Percentiles rank a stretch among this genome's conserved stretches.
Conservation (phyloP, 2,888 invertebrate species). For the Heliconius erato region DNA sequence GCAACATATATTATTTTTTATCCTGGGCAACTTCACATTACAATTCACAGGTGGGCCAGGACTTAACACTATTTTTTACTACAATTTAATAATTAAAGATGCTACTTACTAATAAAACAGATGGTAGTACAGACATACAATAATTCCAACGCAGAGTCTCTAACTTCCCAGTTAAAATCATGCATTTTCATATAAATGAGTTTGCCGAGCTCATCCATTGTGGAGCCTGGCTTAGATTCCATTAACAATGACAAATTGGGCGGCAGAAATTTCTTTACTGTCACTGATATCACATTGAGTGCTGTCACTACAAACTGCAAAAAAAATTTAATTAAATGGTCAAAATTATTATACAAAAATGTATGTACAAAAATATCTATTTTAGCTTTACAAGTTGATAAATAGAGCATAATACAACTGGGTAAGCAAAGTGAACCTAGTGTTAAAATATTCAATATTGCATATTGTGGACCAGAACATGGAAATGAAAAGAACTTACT, state of each 20-base stretch:
- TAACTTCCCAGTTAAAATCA: slow-evolving; percentile 91
- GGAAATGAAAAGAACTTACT: background rate
- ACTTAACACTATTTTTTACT: too few relatives aligned
- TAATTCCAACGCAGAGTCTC: slow-evolving; percentile 91
- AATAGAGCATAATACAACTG: too few relatives aligned
- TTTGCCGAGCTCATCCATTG: slow-evolving; percentile 88
- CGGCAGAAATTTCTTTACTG: slow-evolving; percentile 91
- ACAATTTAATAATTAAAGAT: slow-evolving; percentile 17
- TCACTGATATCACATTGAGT: slow-evolving; percentile 88
- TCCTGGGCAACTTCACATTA: too few relatives aligned
- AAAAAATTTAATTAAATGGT: slow-evolving; percentile 9
- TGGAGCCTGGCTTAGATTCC: slow-evolving; percentile 87
- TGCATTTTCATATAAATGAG: slow-evolving; percentile 89
- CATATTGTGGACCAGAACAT: too few relatives aligned
- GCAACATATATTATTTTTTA: too few relatives aligned
- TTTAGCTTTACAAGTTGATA: too few relatives aligned
- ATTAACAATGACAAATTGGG: slow-evolving; percentile 91
- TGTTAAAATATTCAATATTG: too few relatives aligned
- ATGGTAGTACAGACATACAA: slow-evolving; percentile 89
- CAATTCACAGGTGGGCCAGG: too few relatives aligned
- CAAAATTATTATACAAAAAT: background rate
- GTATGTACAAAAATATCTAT: too few relatives aligned
- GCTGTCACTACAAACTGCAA: slow-evolving; percentile 89
- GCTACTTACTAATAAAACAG: slow-evolving; percentile 88
- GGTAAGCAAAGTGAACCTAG: too few relatives aligned